phyloP scores from a whole-genome alignment of 30 jellyfish, hydroid and myxozoan genomes.

The Calvadosia cruxmelitensis region DNA sequence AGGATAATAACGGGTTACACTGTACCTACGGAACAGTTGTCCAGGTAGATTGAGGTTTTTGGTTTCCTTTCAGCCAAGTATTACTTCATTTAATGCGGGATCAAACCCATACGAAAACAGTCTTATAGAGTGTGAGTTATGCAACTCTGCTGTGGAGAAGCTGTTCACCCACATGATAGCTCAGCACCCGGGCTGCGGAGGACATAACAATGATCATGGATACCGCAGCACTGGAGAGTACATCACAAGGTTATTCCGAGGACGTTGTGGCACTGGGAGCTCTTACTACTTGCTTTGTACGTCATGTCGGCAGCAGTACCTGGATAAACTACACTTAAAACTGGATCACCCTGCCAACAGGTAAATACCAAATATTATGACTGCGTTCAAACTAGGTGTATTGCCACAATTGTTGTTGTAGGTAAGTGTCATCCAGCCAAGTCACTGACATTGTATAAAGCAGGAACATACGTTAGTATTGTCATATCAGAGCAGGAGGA shows the following conservation, averaged over 20 bases:
- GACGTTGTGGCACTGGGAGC: conserved; percentile 82
- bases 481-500: too few species aligned
- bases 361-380: neutral
- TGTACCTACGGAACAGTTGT: too few species aligned
- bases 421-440: too few species aligned
- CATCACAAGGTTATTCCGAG: conserved; percentile 83
- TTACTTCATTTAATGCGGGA: too few species aligned
- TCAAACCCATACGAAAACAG: neutral
- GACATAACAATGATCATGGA: conserved; percentile 62
- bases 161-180: conserved; percentile 64
- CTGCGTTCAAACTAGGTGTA: too few species aligned
- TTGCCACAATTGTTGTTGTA: too few species aligned
- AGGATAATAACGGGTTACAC: too few species aligned
- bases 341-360: neutral
- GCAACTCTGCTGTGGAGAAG: conserved; percentile 26
- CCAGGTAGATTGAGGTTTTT: too few species aligned
- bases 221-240: conserved; percentile 83
- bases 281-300: conserved; percentile 79
- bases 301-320: conserved; percentile 41
- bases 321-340: conserved; percentile 25
- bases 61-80: too few species aligned
- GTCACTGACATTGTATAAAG: too few species aligned
- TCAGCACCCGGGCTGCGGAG: conserved; percentile 84
- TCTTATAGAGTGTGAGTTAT: conserved; percentile 49
- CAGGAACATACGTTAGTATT: too few species aligned